Base-by-base conservation (phyloP, 2,888 invertebrate genomes). In the Anoncus sp. region DNA sequence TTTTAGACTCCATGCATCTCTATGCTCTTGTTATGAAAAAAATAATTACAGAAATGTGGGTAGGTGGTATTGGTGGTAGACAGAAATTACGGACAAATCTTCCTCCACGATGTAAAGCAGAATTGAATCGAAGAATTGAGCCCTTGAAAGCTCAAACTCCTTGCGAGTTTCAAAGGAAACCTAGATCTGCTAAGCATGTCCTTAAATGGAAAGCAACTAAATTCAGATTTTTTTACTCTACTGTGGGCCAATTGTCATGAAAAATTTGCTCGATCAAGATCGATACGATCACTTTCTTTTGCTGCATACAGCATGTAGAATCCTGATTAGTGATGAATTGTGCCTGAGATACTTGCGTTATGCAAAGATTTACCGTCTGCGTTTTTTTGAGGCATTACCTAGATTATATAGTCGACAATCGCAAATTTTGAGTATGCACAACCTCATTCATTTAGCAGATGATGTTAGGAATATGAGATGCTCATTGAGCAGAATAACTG, bases 381-480 rank as follows among this genome's bases (percentile, higher is more conserved):
- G 24, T 55, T 67, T 22, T 35, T 70, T 63, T 35, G 49, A 16
- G 12, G 16, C 38, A 4, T 45, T 66, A 22, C 27, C 55, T n/a
- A 18, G 20, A 4, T 66, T 57, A 38, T 70, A 75, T 27, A 53
- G 72, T 27, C n/a, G 5, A 40, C 20, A 35, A 12, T 38, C 40
- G 1, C 22, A n/a, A 18, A 27, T 59, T 14, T 7, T 40, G 1
- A 59, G 14, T 22, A 59, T 59, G 38, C 59, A 59, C 22, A 59
- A 59, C 14, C 9, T 73, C 0, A 60, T 81, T 20, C 81, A 83
- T 47, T n/a, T 81, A n/a, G n/a, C n/a, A n/a, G n/a, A n/a, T n/a
- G n/a, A n/a, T n/a, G n/a, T n/a, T n/a, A n/a, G n/a, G n/a, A 65
- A 79, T 16, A 67, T 80, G 66, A 35, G 18, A 2, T 55, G 55